phyloP scores from a whole-genome alignment of 2,888 invertebrate species.

The Falcaria lacertinaria region DNA sequence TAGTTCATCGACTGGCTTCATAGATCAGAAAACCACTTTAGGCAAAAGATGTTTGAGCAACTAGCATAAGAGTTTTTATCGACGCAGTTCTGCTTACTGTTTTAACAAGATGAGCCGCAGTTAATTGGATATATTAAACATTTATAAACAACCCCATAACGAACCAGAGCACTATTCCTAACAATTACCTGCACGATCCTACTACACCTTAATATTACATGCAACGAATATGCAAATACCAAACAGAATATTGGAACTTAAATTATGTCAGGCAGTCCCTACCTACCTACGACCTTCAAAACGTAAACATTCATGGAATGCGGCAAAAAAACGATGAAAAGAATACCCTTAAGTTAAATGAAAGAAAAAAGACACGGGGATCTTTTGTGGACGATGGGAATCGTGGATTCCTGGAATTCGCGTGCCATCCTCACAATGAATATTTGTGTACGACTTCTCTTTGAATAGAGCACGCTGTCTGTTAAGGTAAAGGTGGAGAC shows the following conservation, averaged over 20 bases:
- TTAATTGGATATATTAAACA: no score
- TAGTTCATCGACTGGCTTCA: no score
- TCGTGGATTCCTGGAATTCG: slow-evolving; percentile 70
- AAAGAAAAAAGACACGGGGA: slow-evolving; percentile 46
- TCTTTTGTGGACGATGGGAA: slow-evolving; percentile 66
- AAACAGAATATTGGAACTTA: not conserved
- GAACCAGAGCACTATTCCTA: no score
- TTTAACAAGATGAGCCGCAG: no score
- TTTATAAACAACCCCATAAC: no score
- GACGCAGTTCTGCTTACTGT: no score
- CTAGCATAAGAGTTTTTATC: no score
- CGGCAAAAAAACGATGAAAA: slow-evolving; percentile 48
- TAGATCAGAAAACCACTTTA: no score
- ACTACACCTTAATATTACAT: not conserved
- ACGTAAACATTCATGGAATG: slow-evolving; percentile 71
- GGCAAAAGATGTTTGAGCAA: no score
- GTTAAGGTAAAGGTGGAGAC: not conserved
- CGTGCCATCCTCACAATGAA: slow-evolving; percentile 60
- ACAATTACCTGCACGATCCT: no score
- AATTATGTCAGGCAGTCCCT: slow-evolving; percentile 13
- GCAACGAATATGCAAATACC: slow-evolving; percentile 1
- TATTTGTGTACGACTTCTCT: slow-evolving; percentile 32
- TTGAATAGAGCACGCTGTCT: slow-evolving; percentile 44
- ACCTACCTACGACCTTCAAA: slow-evolving; percentile 60
- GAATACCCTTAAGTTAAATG: slow-evolving; percentile 67